A percentile compares a stretch with the other conserved stretches of the same genome.
Conservation (phyloP, 2,113 vertebrate genomes). For the Solenodon paradoxus region DNA sequence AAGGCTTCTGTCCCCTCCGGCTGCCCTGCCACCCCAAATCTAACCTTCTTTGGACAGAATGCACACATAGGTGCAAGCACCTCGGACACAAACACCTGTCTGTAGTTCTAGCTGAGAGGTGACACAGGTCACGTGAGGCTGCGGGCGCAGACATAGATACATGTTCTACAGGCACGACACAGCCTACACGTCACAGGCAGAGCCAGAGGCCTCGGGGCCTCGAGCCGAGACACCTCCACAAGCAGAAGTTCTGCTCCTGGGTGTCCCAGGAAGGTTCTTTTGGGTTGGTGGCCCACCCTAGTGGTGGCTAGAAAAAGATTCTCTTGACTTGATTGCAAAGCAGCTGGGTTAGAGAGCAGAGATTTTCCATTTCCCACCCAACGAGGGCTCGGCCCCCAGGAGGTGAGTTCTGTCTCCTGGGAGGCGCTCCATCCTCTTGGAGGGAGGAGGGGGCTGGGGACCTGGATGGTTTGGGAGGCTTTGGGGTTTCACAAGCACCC, state of each 20-base stretch:
- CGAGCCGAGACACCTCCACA: not conserved
- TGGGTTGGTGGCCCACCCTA: not conserved
- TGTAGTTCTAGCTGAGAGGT: not conserved
- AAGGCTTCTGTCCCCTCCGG: not conserved
- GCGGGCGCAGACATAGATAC: not conserved
- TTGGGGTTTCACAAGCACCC: slow-evolving; percentile 69
- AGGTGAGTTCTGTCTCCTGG: not conserved
- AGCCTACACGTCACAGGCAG: not conserved
- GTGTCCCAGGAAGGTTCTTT: not conserved
- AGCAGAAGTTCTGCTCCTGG: not conserved
- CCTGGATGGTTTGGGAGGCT: slow-evolving; percentile 77
- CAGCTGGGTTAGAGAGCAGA: not conserved
- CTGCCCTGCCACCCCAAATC: not conserved
- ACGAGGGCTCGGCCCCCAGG: not conserved
- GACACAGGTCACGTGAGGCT: not conserved
- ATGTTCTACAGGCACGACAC: not conserved
- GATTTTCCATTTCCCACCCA: not conserved
- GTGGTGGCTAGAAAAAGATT: not conserved
- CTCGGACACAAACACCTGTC: not conserved
- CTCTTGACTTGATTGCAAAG: not conserved
- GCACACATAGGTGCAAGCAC: not conserved
- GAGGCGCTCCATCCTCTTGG: not conserved
- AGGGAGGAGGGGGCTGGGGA: slow-evolving; percentile 11
- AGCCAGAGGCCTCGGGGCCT: not conserved
- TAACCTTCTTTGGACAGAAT: not conserved